Conservation (phyloP, 2,113 vertebrate species). For the Aptenodytes forsteri region DNA sequence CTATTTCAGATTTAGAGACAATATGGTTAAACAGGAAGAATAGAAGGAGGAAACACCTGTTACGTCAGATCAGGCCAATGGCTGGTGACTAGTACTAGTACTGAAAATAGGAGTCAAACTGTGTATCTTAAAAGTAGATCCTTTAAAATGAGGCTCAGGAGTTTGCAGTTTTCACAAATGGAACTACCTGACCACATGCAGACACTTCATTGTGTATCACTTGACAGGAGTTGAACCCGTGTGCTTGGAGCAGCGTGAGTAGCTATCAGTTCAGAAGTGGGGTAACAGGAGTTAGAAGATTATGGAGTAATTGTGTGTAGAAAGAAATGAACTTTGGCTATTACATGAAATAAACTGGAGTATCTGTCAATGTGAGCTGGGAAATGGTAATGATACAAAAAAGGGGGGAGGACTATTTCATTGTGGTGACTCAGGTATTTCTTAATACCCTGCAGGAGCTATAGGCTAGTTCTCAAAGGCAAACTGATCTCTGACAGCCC, state of each 20-base stretch:
- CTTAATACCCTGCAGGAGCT: not conserved
- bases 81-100: not conserved
- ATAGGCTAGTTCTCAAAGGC: not conserved
- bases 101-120: not conserved
- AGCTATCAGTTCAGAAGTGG: not conserved
- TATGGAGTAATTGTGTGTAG: not conserved
- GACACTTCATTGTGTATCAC: not conserved
- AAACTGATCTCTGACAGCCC: not conserved
- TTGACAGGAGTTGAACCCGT: not conserved
- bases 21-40: not conserved
- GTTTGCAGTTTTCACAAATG: not conserved
- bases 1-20: not conserved
- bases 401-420: not conserved
- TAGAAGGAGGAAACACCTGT: not conserved
- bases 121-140: not conserved
- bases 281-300: not conserved
- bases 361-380: not conserved
- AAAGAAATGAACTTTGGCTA: not conserved
- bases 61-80: not conserved
- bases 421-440: not conserved
- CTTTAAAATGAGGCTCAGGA: not conserved
- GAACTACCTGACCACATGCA: not conserved
- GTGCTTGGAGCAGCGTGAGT: not conserved
- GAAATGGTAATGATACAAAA: not conserved
- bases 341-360: not conserved